Evolutionary conservation across 2,888 invertebrate genomes (phyloP), one percentile per base, ranked within the genome.

Genomic region (Dione vanillae): DNA sequence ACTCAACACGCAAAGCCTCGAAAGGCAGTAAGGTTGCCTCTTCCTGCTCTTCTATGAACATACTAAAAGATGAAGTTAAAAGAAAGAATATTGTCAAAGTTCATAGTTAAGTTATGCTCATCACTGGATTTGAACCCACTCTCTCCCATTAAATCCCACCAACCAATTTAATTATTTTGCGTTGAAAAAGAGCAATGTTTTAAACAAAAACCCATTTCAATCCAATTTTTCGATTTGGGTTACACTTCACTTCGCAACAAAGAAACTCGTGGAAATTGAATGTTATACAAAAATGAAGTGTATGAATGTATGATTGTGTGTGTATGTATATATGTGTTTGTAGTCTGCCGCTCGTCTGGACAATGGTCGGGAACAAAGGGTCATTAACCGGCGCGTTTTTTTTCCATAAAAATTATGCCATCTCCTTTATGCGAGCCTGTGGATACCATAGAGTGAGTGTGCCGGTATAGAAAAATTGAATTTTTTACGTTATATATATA

Each of bases 291-390:
- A 56, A 65, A 65, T 41, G 51, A 61, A 66, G 47, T 58, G 65
- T 68, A 43, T 59, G 73, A 68, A 12, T 58, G 71, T 67, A 47
- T 61, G 69, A 77, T 74, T 47, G 47, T 20, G 43, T 43, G 52
- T 14, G 14, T 52, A 20, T 19, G 11, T 19, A 14, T 52, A 40
- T 56, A 74, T 70, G 12, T 61, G 72, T 68, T 54, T 64, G 68
- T 78, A 76, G 83, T 80, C 78, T 79, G 79, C 74, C 76, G 62
- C 69, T 76, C 62, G 71, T 69, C 76, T 73, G 76, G 75, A 79
- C 79, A 80, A 77, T 77, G 71, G 68, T 65, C 45, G 67, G 70
- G 78, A 80, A 85, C 83, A 80, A 82, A 81, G 80, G 85, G 80
- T 80, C 80, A 80, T 80, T 82, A 84, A 81, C 79, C 82, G 77